Evolutionary conservation across 2,113 vertebrate genomes (phyloP), one percentile per base, ranked within the genome.

Genomic region (Bufo gargarizans): DNA sequence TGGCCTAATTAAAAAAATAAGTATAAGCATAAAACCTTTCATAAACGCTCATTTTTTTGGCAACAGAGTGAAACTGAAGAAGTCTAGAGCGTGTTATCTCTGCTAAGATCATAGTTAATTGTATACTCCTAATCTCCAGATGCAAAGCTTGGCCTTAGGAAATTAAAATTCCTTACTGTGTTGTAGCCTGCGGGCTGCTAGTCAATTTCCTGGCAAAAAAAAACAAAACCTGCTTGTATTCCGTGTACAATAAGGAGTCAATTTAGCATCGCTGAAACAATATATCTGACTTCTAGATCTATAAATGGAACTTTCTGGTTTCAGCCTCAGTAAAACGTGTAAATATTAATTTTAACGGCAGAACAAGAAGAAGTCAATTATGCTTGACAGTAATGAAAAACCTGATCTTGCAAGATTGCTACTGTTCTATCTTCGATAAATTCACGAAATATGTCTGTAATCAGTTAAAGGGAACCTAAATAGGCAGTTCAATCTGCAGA

Each of bases 131-230:
- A 89, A 89, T 89, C 87, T 84, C 71, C 87, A 89, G 87, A 61
- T 89, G 87, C 72, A 84, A 89, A 84, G 49, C 87, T 56, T 77
- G 87, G 87, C 87, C 82, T 84, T 67, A 89, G 87, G 87, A 89
- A 89, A 89, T 89, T 84, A 89, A 89, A 84, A 89, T 89, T 89
- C 87, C 82, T 89, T 19, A 88, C 81, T 84, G 82, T 69, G 87
- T 82, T 16, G 74, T 77, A 84, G 87, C 87, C 87, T 84, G 81
- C 53, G 49, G 87, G 72, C 87, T 78, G 81, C 72, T 67, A 89
- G 87, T 84, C 87, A 89, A 89, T 84, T 89, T 89, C 87, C 87
- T 89, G 87, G 87, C 80, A 88, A 77, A 33, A 88, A 88, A 33
- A 4, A 58, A 10, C 56, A 33, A 4, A 58, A 10, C 56, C 58